A percentile compares a stretch with the other conserved stretches of the same genome.
These are phyloP conservation scores for Eunapius fragilis DNA, from an alignment of 37 sponge, comb jelly and placozoan species.

Conservation along the genomic window DNA sequence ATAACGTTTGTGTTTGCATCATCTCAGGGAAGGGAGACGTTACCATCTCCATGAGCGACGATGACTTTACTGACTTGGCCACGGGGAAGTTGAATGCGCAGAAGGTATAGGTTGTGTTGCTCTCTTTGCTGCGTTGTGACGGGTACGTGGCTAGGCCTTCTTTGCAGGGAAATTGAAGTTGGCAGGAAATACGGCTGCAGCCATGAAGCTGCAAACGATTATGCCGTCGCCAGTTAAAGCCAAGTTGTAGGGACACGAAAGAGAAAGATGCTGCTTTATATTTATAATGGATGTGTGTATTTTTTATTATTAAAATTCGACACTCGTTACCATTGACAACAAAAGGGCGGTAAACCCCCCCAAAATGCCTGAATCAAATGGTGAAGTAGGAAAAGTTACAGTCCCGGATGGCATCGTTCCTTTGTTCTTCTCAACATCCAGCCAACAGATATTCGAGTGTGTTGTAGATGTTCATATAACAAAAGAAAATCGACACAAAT, in stretches of 20 bases:
- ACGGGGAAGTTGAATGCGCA: conserved; percentile 86
- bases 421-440: conserved; percentile 75
- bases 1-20: neutral
- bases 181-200: conserved; percentile 87
- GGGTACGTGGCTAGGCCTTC: conserved; percentile 69
- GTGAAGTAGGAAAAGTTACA: conserved; percentile 1
- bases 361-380: neutral
- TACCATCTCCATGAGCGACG: conserved; percentile 78
- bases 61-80: conserved; percentile 81
- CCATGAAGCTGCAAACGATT: conserved; percentile 83
- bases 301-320: neutral
- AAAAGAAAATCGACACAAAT: conserved; percentile 73
- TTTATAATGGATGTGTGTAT: neutral
- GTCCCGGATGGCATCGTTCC: conserved; percentile 72
- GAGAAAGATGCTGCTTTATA: neutral
- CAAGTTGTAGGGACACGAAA: conserved; percentile 48
- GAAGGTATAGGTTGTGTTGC: conserved; percentile 63
- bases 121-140: neutral
- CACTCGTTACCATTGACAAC: conserved; percentile 1
- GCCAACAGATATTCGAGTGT: conserved; percentile 87
- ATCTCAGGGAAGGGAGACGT: conserved; percentile 78
- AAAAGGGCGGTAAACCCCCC: neutral
- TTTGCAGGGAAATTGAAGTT: conserved; percentile 93
- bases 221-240: conserved; percentile 70
- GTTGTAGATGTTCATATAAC: conserved; percentile 82